Conservation (phyloP, 2,888 invertebrate genomes). For the Caenorhabditis sp. region DNA sequence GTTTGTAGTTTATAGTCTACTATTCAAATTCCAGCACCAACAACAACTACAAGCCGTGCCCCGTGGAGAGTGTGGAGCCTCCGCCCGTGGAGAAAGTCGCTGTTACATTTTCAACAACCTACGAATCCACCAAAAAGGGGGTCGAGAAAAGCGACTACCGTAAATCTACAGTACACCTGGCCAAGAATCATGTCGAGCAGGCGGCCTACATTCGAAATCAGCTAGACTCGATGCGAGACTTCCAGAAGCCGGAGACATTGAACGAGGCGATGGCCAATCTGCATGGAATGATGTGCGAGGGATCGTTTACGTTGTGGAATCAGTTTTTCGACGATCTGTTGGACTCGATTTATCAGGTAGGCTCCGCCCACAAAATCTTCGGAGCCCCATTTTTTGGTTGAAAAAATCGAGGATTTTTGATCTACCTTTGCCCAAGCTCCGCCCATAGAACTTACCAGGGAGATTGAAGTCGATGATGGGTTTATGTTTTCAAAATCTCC, state of each 20-base stretch:
- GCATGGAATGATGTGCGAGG: conserved; percentile 67
- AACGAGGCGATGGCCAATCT: conserved; percentile 61
- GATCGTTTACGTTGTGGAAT: conserved; percentile 62
- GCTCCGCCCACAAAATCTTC: background rate
- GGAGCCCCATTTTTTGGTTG: too few relatives aligned
- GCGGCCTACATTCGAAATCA: conserved; percentile 50
- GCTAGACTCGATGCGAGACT: conserved; percentile 42
- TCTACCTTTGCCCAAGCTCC: too few relatives aligned
- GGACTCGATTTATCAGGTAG: conserved; percentile 49
- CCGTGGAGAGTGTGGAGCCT: conserved; percentile 1
- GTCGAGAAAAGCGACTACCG: background rate
- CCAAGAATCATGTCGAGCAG: conserved; percentile 48
- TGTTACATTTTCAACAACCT: conserved; percentile 5
- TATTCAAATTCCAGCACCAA: conserved; percentile 32
- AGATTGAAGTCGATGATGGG: too few relatives aligned
- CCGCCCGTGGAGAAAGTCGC: conserved; percentile 8
- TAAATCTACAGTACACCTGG: conserved; percentile 57
- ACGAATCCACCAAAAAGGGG: conserved; percentile 16
- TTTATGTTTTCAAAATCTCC: too few relatives aligned
- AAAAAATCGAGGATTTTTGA: too few relatives aligned
- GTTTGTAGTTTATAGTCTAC: too few relatives aligned
- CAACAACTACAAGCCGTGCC: conserved; percentile 59
- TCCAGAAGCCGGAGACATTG: conserved; percentile 20
- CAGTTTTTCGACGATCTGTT: conserved; percentile 59
- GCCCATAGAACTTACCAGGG: too few relatives aligned